These are phyloP conservation scores for Motacilla alba DNA, from an alignment of 2,113 vertebrate genomes.

Conservation along the genomic window DNA sequence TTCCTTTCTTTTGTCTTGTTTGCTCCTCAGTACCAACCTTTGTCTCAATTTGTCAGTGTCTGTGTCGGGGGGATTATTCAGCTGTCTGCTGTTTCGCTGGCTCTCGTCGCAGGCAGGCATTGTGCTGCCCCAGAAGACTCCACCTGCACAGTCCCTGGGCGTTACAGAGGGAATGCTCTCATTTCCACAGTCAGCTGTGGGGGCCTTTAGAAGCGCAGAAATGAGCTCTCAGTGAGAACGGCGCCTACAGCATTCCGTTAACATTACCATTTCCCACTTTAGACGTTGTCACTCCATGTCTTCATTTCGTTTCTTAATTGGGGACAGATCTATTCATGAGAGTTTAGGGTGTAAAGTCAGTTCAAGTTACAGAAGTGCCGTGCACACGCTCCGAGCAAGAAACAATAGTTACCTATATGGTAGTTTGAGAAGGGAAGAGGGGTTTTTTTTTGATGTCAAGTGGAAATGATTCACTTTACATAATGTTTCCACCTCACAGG, in stretches of 20 bases:
- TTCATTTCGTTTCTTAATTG: slow-evolving; percentile 56
- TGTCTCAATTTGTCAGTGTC: slow-evolving; percentile 4
- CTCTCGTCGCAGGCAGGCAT: neutral
- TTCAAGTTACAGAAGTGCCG: slow-evolving; percentile 20
- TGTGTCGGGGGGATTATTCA: neutral
- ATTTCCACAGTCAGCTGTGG: slow-evolving; percentile 24
- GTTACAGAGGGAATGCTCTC: neutral
- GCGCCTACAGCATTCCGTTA: slow-evolving; percentile 50
- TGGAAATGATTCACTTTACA: slow-evolving; percentile 37
- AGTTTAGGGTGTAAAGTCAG: slow-evolving; percentile 35
- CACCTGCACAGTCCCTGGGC: neutral
- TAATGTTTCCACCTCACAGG: slow-evolving; percentile 38
- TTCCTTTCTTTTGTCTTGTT: neutral
- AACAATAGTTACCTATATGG: neutral
- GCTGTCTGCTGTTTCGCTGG: neutral
- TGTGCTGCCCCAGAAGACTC: neutral
- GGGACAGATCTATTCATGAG: slow-evolving; percentile 29
- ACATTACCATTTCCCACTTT: slow-evolving; percentile 35
- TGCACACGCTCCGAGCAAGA: slow-evolving; percentile 11
- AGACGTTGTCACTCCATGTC: slow-evolving; percentile 44
- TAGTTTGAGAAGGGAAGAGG: neutral
- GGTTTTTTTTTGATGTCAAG: neutral
- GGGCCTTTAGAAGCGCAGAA: neutral
- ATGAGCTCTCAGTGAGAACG: neutral
- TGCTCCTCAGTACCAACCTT: neutral